Evolutionary conservation across 2,888 invertebrate species (phyloP).

Genomic region (Campoplex capitator): DNA sequence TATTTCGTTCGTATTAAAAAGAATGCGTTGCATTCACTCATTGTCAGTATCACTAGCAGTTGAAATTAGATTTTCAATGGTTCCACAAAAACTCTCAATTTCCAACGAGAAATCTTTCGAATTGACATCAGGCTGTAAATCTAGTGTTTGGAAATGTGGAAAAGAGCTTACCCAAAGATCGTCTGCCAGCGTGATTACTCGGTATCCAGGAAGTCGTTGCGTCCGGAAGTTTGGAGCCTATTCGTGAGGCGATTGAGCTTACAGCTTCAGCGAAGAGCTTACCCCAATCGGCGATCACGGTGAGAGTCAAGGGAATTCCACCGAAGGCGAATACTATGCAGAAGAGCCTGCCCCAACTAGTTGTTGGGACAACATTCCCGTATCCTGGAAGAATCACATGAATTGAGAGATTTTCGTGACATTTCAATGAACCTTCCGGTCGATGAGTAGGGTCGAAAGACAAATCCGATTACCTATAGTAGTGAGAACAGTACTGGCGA

Average conservation of each 20-base stretch:
- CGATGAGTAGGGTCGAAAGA: neutral
- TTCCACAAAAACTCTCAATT: neutral
- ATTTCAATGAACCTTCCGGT: neutral
- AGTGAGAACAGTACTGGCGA: constrained; percentile 95
- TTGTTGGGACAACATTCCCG: constrained; percentile 95
- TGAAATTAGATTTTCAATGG: neutral
- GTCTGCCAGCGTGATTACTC: constrained; percentile 76
- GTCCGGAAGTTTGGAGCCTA: constrained; percentile 83
- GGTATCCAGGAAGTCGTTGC: constrained; percentile 79
- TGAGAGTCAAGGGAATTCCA: constrained; percentile 95
- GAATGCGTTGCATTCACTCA: neutral
- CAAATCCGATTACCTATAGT: constrained; percentile 90
- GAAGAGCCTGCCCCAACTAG: constrained; percentile 91
- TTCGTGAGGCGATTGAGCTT: constrained; percentile 89
- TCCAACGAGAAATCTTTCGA: no score
- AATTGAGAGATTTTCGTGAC: neutral
- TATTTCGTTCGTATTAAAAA: neutral
- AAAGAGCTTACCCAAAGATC: constrained; percentile 76
- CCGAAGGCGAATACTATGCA: constrained; percentile 94
- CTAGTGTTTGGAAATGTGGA: no score
- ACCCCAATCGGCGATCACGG: constrained; percentile 95
- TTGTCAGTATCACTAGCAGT: neutral
- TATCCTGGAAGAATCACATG: constrained; percentile 87
- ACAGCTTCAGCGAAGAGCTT: constrained; percentile 92
- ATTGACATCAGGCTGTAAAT: no score